Conservation (phyloP, 2,888 invertebrate genomes). For the Reticulitermes lucifugus region DNA sequence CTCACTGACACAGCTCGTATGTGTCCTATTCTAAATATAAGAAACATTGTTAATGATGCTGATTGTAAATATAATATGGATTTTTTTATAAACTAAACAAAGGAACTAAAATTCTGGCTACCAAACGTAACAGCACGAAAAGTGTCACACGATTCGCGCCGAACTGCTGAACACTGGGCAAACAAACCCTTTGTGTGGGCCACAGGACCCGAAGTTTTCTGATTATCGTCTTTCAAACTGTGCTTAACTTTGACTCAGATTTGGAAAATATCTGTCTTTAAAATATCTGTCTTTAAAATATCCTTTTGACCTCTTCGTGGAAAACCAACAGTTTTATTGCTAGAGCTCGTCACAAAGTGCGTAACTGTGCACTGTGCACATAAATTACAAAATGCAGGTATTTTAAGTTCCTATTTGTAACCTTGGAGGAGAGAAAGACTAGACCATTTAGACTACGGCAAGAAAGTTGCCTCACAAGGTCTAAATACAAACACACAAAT, state of each 20-base stretch:
- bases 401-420: no score
- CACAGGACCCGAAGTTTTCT: neutral
- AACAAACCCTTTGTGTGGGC: neutral
- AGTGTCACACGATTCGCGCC: neutral
- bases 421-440: no score
- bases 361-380: no score
- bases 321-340: no score
- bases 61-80: conserved; percentile 6
- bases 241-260: neutral
- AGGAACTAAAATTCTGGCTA: neutral
- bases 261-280: no score
- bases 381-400: no score
- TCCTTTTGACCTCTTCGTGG: no score
- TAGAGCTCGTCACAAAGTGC: no score
- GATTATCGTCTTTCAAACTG: neutral
- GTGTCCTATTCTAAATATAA: conserved; percentile 5
- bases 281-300: no score
- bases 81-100: conserved; percentile 12
- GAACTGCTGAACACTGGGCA: neutral
- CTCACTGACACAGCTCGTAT: neutral
- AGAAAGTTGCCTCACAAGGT: no score
- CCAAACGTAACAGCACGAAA: neutral
- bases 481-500: no score
- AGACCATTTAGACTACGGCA: no score
- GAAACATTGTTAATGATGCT: neutral